Evolutionary conservation across 2,113 vertebrate genomes (phyloP).

Genomic region (Chunga burmeisteri): DNA sequence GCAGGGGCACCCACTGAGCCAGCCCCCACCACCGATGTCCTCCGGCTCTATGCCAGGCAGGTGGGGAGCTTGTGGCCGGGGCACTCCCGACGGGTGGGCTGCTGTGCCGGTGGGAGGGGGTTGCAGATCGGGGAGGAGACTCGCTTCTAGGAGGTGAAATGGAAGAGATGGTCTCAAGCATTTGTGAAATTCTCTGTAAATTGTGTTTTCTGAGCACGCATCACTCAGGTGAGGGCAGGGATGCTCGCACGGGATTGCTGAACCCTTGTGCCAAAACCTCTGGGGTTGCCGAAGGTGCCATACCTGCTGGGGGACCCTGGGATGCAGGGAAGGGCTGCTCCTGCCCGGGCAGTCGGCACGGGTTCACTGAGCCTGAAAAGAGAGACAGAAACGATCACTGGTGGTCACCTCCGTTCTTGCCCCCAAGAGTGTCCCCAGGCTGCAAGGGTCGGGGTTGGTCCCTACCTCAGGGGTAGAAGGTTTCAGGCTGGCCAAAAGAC

Average conservation of each 20-base stretch:
- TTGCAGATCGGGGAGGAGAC: neutral
- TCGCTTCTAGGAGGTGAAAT: accelerated
- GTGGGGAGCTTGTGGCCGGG: neutral
- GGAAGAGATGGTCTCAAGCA: neutral
- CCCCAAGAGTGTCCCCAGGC: too few relatives aligned
- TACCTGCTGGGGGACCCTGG: neutral
- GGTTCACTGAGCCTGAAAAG: neutral
- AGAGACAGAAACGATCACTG: neutral
- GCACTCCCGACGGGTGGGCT: accelerated
- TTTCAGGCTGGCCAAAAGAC: neutral
- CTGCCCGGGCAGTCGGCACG: neutral
- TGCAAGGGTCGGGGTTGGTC: neutral
- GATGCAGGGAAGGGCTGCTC: neutral
- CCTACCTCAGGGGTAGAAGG: neutral
- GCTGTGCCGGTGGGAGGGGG: neutral
- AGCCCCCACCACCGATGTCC: accelerated
- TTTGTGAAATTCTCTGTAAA: neutral
- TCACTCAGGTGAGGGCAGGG: neutral
- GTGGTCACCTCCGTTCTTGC: neutral
- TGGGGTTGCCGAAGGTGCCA: accelerated
- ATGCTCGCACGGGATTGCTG: neutral
- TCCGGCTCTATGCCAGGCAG: neutral
- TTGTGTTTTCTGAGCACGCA: neutral
- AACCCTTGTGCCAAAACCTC: neutral
- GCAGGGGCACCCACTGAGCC: accelerated